Base-by-base conservation (phyloP, 2,888 invertebrate genomes). In the Subacronicta megacephala region DNA sequence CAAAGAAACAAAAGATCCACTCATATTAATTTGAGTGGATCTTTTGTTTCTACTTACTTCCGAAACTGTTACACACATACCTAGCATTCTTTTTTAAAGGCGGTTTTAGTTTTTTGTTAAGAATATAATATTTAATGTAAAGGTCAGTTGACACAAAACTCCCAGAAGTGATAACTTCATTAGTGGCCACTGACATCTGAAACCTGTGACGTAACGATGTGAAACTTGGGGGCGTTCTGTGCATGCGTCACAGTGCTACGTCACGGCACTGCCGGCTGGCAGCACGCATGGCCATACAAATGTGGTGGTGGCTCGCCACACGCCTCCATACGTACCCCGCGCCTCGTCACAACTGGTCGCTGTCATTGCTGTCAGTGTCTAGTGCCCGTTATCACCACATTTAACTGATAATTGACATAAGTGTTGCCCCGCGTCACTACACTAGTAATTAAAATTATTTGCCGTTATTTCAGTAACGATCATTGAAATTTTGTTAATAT, bases 361-460 rank as follows among this genome's bases (percentile, higher is more conserved):
- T 64, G 71, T 62, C 61, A 73, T 78, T 86, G 89, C 68, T 64
- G 71, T 62, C 62, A 73, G 65, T 59, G 62, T 72, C 63, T 62
- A 71, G 62, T 62, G 51, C 64, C 54, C 64, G 72, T 81, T 89
- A 87, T 87, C 86, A 82, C 50, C 69, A 80, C 73, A 82, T 85
- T 84, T 88, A 82, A 84, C 72, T 83, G 88, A 88, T 91, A 88
- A 83, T 82, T 68, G 54, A 80, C 70, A 67, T 75, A 77, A 84
- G 83, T 83, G 78, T 65, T 67, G 50, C 53, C 59, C 75, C 71
- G 84, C 86, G 82, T 85, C 82, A 82, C 49, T 65, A 49, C 33
- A 53, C 26, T 7, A 35, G 37, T 57, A 52, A 38, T 41, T 51
- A 62, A 69, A 29, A 49, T 57, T 51, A 42, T 44, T 50, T 36